Evolutionary conservation across 2,113 vertebrate genomes (phyloP).

Genomic region (Stegastes partitus): DNA sequence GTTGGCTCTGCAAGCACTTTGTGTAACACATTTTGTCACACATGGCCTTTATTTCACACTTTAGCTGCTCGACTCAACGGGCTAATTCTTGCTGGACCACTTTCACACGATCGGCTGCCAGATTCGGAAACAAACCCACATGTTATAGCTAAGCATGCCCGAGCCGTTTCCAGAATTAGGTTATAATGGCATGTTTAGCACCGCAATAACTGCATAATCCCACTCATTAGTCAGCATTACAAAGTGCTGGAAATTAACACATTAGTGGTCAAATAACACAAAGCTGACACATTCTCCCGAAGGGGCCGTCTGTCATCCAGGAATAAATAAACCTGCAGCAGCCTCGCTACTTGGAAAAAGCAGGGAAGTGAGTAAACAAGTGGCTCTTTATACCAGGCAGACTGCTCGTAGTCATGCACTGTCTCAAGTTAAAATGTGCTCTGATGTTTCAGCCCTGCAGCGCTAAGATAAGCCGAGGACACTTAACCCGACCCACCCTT

Average conservation of each 20-base stretch:
- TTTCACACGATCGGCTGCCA: constrained; percentile 61
- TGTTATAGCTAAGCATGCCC: constrained; percentile 46
- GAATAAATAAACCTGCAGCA: constrained; percentile 9
- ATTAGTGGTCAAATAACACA: constrained; percentile 20
- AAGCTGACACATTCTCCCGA: constrained; percentile 13
- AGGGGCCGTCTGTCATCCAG: background rate
- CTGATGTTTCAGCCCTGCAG: background rate
- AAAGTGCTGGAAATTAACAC: constrained; percentile 26
- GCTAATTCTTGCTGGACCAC: constrained; percentile 53
- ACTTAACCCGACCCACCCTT: background rate
- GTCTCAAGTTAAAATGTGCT: background rate
- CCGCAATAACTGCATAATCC: constrained; percentile 32
- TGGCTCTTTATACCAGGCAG: background rate
- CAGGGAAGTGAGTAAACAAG: background rate
- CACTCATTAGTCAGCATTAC: constrained; percentile 5
- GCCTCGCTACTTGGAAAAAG: background rate
- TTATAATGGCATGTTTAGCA: constrained; percentile 48
- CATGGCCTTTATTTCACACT: constrained; percentile 73
- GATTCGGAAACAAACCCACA: constrained; percentile 58
- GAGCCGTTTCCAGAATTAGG: constrained; percentile 52
- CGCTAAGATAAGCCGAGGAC: constrained; percentile 18
- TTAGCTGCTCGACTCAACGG: constrained; percentile 44
- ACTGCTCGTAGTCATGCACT: background rate
- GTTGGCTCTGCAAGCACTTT: constrained; percentile 48
- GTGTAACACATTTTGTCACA: constrained; percentile 74